Base-by-base conservation (phyloP, 2,113 vertebrate genomes). In the Hydrochoerus hydrochaeris region DNA sequence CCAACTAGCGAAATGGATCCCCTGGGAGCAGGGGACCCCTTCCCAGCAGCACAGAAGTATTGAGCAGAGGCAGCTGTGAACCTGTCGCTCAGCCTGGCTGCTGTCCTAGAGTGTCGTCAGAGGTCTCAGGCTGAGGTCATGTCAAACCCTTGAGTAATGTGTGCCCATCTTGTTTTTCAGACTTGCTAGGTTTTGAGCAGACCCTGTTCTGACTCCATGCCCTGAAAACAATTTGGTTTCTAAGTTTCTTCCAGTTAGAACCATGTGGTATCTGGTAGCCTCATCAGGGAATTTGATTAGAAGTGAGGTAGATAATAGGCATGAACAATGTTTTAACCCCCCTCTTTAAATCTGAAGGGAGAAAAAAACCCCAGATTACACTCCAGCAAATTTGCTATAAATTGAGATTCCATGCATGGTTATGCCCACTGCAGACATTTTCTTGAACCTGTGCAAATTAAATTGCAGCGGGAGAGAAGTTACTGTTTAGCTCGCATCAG, bases 401-500 rank as follows among this genome's bases (percentile, higher is more conserved):
- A 88, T 90, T 85, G 94, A 91, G 63, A 95, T 92, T 95, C 75
- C 63, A 4, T 7, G 3, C 13, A n/a, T 81, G 16, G 20, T 54
- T 19, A 1, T 86, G 49, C 57, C 86, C 82, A 96, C 44, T 26
- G 81, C 82, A 84, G 82, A 90, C 58, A 63, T 30, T 24, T 77
- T 96, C 84, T 95, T 92, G 69, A 97, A 95, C 95, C 71, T 85
- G 69, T 5, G 4, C 38, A 97, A 95, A 97, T 96, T 81, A 84
- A 94, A 95, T 97, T 90, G 81, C 1, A 8, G 46, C 32, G 60
- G 28, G 28, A 88, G 71, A 90, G 49, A 84, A 44, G 35, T 28
- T 82, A 19, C 16, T 90, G 12, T 84, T 89, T 90, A 90, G 84
- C n/a, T 85, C 26, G 20, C 54, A 75, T 54, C 49, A 6, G 52